phyloP scores from a whole-genome alignment of 2,113 vertebrate genomes.

The Hemibagrus wyckioides region DNA sequence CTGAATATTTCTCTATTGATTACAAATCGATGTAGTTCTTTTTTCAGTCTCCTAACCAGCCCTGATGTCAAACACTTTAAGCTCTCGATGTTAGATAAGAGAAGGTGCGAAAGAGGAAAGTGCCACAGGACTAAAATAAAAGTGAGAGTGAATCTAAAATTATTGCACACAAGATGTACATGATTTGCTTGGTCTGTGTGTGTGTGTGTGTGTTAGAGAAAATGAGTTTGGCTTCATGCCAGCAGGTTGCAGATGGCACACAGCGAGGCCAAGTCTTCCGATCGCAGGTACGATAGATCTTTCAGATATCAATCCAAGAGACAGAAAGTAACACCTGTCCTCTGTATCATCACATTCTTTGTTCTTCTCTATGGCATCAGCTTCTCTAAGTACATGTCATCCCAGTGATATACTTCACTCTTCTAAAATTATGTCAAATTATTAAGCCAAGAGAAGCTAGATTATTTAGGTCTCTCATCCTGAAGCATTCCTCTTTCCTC shows the following conservation, averaged over 20 bases:
- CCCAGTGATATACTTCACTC: background rate
- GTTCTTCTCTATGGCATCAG: background rate
- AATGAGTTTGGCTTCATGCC: slow-evolving; percentile 6
- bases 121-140: background rate
- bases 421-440: too few species aligned
- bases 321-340: background rate
- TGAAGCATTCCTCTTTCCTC: too few species aligned
- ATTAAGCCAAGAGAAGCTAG: too few species aligned
- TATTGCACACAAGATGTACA: background rate
- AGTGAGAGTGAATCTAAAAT: background rate
- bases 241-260: slow-evolving; percentile 19
- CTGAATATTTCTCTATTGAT: background rate
- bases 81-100: background rate
- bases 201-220: background rate
- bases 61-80: background rate
- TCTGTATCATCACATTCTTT: background rate
- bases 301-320: background rate
- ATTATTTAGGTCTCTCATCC: too few species aligned
- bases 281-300: background rate
- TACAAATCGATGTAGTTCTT: slow-evolving; percentile 11
- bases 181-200: background rate
- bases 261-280: background rate
- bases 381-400: background rate
- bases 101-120: background rate
- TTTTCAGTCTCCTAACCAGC: background rate